These are phyloP conservation scores for Tympanuchus pallidicinctus DNA, from an alignment of 2,113 vertebrate genomes.

Conservation along the genomic window DNA sequence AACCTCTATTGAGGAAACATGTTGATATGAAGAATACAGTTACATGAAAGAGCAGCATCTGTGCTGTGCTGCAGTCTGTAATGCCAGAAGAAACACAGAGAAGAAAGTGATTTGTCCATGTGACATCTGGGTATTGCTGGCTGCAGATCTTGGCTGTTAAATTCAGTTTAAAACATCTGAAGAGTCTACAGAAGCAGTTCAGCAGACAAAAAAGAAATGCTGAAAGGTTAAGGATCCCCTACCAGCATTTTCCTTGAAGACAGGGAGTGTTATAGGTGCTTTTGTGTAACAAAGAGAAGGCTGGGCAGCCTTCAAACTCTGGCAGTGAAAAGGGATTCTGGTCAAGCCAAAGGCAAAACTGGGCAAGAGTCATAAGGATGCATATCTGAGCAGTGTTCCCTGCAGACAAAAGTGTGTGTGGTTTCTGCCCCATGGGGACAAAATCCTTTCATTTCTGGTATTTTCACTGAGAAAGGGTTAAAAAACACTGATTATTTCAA, in stretches of 20 bases:
- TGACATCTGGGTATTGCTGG: neutral
- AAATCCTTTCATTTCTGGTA: neutral
- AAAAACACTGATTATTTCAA: neutral
- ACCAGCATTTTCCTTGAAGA: conserved; percentile 8
- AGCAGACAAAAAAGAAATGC: neutral
- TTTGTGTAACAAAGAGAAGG: neutral
- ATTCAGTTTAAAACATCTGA: neutral
- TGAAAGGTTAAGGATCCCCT: neutral
- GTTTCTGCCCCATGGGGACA: neutral
- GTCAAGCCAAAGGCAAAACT: neutral
- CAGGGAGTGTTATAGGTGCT: rapidly evolving
- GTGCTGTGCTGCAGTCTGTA: neutral
- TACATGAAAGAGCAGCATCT: neutral
- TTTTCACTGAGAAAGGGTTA: neutral
- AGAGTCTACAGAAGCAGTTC: neutral
- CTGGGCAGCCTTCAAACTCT: neutral
- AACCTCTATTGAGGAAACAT: neutral
- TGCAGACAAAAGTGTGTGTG: neutral
- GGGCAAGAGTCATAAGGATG: neutral
- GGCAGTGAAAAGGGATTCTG: neutral
- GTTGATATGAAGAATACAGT: neutral
- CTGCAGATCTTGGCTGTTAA: neutral
- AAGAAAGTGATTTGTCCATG: neutral
- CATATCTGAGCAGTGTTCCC: neutral
- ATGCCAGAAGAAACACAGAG: neutral